Percentiles rank a stretch among this genome's conserved stretches.
Conservation (phyloP, 2,888 invertebrate genomes). For the Gastracanthus pulcherrimus region DNA sequence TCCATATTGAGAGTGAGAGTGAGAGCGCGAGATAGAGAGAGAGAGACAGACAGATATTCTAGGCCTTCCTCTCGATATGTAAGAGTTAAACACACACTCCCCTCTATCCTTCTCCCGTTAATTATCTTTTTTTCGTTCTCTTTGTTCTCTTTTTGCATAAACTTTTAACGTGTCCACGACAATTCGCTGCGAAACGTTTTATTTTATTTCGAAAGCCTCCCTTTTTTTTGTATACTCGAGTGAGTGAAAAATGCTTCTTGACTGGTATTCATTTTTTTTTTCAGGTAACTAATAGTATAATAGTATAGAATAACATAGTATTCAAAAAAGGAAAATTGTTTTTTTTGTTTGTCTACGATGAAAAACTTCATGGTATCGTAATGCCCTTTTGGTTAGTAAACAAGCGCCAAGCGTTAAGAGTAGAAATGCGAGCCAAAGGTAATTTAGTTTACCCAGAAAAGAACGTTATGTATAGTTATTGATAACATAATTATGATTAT, state of each 20-base stretch:
- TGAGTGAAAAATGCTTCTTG: too few relatives aligned
- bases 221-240: constrained; percentile 44
- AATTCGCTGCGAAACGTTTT: constrained; percentile 57
- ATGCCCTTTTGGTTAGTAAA: constrained; percentile 41
- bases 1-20: constrained; percentile 44
- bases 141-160: too few relatives aligned
- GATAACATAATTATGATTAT: background rate
- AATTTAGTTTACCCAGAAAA: background rate
- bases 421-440: constrained; percentile 18
- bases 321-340: background rate
- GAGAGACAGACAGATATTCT: constrained; percentile 62
- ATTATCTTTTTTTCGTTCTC: constrained; percentile 45
- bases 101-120: constrained; percentile 76
- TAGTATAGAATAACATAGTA: background rate
- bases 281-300: too few relatives aligned
- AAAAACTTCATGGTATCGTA: constrained; percentile 36
- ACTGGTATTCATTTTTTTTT: too few relatives aligned
- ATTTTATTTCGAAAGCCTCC: constrained; percentile 37
- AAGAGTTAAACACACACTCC: constrained; percentile 63
- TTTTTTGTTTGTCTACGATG: constrained; percentile 31
- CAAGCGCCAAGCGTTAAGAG: constrained; percentile 23
- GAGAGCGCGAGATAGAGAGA: constrained; percentile 54
- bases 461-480: background rate
- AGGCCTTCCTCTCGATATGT: constrained; percentile 65
- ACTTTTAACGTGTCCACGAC: constrained; percentile 23